Evolutionary conservation across 2,797 vertebrate genomes (phyloP), one percentile per base, ranked within the genome.

Genomic region (Champsocephalus esox): DNA sequence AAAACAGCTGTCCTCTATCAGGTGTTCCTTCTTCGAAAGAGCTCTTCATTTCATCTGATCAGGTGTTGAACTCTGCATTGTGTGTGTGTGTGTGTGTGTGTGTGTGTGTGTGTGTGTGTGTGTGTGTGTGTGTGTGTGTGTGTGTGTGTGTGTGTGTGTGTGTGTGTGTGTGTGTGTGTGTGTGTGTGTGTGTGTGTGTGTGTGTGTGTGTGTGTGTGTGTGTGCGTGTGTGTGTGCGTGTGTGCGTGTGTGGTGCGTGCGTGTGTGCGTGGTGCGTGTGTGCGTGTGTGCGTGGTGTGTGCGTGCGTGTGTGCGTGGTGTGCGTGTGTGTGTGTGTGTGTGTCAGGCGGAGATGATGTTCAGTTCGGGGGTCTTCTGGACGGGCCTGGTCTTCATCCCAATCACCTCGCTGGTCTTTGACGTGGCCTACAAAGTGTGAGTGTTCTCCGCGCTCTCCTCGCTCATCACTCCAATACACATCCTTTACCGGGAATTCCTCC

Each of bases 351-450:
- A 90, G 75, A 97, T 98, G 97, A 95, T 99, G 95, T 98, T 99
- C 92, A 95, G 92, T 64, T 99, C 98, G 0, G 97, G 97, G 54
- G 92, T 99, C 80, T 99, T 99, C 88, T 99, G 98, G 98, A 97
- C 91, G 90, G 98, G 98, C 64, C 95, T 99, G 79, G 70, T 99
- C 14, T 98, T 97, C 89, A 98, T 99, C 92, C 98, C 98, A 0
- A 75, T 97, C 95, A 96, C 97, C 32, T 98, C 98, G 1, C 90
- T 99, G 87, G 93, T 97, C 63, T 96, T 98, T 83, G 98, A 99
- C 79, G 94, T 99, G 71, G 94, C 94, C n/a, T 99, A 96, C 93
- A 99, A 99, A 96, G 96, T 98, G 98, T 99, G 92, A 97, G 98
- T 98, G 87, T 28, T 73, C 80, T 84, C 82, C 65, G 24, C 21